Conservation (phyloP, 1,140 invertebrate species). For the Listronotus bonariensis region DNA sequence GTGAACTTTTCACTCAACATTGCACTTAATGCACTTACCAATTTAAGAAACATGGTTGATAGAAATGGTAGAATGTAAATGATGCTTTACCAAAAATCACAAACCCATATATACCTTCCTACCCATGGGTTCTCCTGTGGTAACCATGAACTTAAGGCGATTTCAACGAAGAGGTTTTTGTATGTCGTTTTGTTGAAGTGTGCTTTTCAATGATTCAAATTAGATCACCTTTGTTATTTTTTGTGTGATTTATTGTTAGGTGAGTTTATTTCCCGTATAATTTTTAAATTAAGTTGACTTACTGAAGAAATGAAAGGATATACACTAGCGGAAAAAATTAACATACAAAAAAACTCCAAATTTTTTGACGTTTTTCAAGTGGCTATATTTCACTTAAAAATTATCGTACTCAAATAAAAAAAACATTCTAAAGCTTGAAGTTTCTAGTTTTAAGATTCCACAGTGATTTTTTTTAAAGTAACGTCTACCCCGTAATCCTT, state of each 20-base stretch:
- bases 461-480: no score
- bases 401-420: no score
- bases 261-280: no score
- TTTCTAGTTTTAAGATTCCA: no score
- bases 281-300: no score
- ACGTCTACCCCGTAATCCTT: no score
- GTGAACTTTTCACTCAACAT: background rate
- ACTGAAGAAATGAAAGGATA: no score
- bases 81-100: slow-evolving; percentile 31
- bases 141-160: slow-evolving; percentile 25
- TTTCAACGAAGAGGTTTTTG: slow-evolving; percentile 13
- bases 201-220: slow-evolving; percentile 18
- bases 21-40: slow-evolving; percentile 31
- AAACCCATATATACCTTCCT: slow-evolving; percentile 29
- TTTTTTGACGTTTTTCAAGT: no score
- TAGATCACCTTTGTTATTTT: slow-evolving; percentile 14
- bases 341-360: no score
- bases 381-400: no score
- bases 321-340: no score
- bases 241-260: slow-evolving; percentile 57
- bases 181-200: background rate
- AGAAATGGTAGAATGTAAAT: slow-evolving; percentile 24
- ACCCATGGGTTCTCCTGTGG: slow-evolving; percentile 8
- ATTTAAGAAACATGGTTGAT: slow-evolving; percentile 25
- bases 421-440: no score